These are phyloP conservation scores for Campoplex nolae DNA, from an alignment of 2,888 invertebrate genomes.

Conservation along the genomic window DNA sequence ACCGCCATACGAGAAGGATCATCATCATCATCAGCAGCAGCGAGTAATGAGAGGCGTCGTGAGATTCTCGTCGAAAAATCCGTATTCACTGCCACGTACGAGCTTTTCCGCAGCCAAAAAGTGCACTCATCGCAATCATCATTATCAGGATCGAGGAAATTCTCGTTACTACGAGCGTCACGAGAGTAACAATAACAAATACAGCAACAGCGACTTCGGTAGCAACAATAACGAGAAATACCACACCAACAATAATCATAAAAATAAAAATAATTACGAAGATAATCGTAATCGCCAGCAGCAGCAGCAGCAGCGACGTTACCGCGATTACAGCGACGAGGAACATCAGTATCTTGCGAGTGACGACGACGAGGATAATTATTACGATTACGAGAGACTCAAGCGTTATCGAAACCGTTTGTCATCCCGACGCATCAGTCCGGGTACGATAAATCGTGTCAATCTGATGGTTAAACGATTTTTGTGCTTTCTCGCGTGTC, in stretches of 20 bases:
- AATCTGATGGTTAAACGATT: conserved; percentile 80
- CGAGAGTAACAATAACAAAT: conserved; percentile 46
- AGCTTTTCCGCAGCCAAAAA: conserved; percentile 76
- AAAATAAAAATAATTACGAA: conserved; percentile 49
- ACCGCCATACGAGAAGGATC: conserved; percentile 63
- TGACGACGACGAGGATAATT: conserved; percentile 70
- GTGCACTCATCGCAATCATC: conserved; percentile 77
- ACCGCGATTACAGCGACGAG: conserved; percentile 61
- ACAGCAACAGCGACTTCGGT: conserved; percentile 26
- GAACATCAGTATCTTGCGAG: conserved; percentile 67
- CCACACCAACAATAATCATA: conserved; percentile 28
- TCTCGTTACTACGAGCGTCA: conserved; percentile 46
- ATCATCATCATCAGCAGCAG: conserved; percentile 27
- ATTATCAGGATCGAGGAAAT: conserved; percentile 61
- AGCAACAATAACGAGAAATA: conserved; percentile 30
- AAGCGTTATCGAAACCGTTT: conserved; percentile 71
- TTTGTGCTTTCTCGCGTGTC: conserved; percentile 79
- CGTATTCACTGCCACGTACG: conserved; percentile 79
- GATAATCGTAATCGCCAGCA: conserved; percentile 47
- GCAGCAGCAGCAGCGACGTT: conserved; percentile 49
- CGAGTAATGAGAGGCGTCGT: conserved; percentile 74
- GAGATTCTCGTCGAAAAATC: conserved; percentile 72
- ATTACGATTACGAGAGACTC: conserved; percentile 70
- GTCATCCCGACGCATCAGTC: conserved; percentile 71
- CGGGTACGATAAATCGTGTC: conserved; percentile 77